Evolutionary conservation across 2,797 vertebrate genomes (phyloP).

Genomic region (Sylvia borin): DNA sequence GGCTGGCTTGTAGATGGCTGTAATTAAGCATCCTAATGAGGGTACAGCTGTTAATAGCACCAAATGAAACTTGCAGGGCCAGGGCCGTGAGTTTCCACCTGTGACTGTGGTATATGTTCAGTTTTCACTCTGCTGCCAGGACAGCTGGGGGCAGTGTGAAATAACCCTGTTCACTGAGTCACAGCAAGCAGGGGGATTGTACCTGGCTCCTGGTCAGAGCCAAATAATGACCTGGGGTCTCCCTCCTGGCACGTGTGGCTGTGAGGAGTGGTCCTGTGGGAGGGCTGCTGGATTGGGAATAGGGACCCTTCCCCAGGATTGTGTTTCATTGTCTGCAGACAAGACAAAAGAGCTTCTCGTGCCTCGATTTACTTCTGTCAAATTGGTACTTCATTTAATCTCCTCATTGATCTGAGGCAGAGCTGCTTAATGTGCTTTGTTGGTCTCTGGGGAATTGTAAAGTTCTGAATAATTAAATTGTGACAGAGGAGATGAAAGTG

Average conservation of each 20-base stretch:
- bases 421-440: not conserved
- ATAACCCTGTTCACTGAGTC: not conserved
- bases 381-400: conserved; percentile 7
- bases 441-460: conserved; percentile 1
- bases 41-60: not conserved
- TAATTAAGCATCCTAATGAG: not conserved
- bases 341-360: not conserved
- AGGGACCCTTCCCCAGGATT: not conserved
- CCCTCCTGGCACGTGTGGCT: not conserved
- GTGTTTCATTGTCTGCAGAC: not conserved
- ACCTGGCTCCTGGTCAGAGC: not conserved
- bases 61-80: not conserved
- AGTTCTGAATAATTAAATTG: conserved; percentile 39
- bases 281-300: not conserved
- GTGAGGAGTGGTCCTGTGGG: not conserved
- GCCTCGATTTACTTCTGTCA: conserved; percentile 25
- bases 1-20: not conserved
- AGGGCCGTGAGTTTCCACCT: not conserved
- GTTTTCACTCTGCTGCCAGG: not conserved
- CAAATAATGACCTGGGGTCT: not conserved
- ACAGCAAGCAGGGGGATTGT: not conserved
- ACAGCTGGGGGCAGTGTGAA: not conserved
- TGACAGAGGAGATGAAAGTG: not conserved
- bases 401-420: conserved; percentile 22
- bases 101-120: rapidly evolving